Percentiles rank a stretch among this genome's conserved stretches.
These are phyloP conservation scores for Sylvicola cinctus DNA, from an alignment of 2,888 invertebrate genomes.

Conservation along the genomic window DNA sequence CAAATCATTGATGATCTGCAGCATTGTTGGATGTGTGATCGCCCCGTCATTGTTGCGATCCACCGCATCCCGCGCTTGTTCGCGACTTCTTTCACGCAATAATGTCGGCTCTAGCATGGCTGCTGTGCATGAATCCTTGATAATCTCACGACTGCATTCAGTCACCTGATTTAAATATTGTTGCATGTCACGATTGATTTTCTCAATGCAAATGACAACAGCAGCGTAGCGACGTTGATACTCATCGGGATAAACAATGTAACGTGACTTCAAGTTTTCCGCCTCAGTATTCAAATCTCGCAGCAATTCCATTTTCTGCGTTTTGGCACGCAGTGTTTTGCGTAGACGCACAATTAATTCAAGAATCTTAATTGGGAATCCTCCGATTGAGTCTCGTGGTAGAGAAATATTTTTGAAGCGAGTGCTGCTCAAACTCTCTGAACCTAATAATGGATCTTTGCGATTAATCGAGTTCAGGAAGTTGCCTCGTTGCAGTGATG, in stretches of 20 bases:
- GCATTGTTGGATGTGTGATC: constrained; percentile 36
- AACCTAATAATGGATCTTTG: constrained; percentile 50
- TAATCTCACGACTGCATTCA: constrained; percentile 62
- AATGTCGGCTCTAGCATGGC: constrained; percentile 79
- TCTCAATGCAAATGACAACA: constrained; percentile 72
- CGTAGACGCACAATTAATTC: constrained; percentile 73
- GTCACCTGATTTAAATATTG: constrained; percentile 72
- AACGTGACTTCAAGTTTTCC: constrained; percentile 65
- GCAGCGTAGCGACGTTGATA: constrained; percentile 83
- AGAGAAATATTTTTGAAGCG: constrained; percentile 25
- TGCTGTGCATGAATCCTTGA: constrained; percentile 66
- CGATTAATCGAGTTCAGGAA: constrained; percentile 26
- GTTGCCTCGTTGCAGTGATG: constrained; percentile 9
- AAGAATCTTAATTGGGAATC: constrained; percentile 65
- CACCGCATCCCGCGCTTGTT: constrained; percentile 66
- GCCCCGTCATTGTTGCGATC: constrained; percentile 43
- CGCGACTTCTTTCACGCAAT: constrained; percentile 66
- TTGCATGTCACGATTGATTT: constrained; percentile 73
- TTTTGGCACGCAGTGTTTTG: constrained; percentile 71
- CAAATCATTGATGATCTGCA: constrained; percentile 66
- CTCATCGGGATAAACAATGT: constrained; percentile 58
- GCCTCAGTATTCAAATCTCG: constrained; percentile 79
- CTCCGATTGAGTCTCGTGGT: constrained; percentile 35
- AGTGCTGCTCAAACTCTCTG: constrained; percentile 16
- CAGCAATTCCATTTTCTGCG: constrained; percentile 61